Evolutionary conservation across 2,797 vertebrate species (phyloP).

Genomic region (Neostethus bicornis): DNA sequence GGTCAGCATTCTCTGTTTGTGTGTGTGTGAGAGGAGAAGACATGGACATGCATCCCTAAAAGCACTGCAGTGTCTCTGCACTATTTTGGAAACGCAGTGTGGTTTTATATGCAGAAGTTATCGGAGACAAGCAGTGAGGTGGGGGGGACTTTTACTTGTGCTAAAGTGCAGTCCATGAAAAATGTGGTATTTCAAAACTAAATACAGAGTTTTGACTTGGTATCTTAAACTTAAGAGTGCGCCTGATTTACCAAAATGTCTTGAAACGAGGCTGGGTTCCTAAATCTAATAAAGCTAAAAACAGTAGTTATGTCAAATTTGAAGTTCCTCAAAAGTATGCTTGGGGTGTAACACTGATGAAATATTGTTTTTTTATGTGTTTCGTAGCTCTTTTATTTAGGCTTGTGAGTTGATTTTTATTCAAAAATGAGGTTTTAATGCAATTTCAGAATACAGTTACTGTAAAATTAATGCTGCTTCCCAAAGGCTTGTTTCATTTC

Average conservation of each 20-base stretch:
- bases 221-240: constrained; percentile 26
- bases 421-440: constrained; percentile 1
- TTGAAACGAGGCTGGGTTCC: not conserved
- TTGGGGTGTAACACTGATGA: not conserved
- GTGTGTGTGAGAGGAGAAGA: constrained; percentile 47
- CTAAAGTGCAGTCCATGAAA: constrained; percentile 10
- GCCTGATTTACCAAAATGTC: constrained; percentile 10
- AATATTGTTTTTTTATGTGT: not conserved
- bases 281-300: not conserved
- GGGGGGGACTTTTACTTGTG: constrained; percentile 13
- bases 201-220: constrained; percentile 17
- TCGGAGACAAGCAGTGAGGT: constrained; percentile 12
- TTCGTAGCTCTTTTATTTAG: not conserved
- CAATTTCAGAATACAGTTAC: not conserved
- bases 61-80: constrained; percentile 56
- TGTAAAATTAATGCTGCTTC: constrained; percentile 6
- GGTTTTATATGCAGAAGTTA: constrained; percentile 43
- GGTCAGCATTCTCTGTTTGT: constrained; percentile 52
- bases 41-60: constrained; percentile 57
- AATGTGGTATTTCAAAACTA: constrained; percentile 22
- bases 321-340: not conserved
- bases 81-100: constrained; percentile 36
- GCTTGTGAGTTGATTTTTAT: not conserved
- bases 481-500: constrained; percentile 9
- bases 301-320: not conserved